Conservation (phyloP, 92 coral and sea anemone species). For the Pocillopora meandrina region DNA sequence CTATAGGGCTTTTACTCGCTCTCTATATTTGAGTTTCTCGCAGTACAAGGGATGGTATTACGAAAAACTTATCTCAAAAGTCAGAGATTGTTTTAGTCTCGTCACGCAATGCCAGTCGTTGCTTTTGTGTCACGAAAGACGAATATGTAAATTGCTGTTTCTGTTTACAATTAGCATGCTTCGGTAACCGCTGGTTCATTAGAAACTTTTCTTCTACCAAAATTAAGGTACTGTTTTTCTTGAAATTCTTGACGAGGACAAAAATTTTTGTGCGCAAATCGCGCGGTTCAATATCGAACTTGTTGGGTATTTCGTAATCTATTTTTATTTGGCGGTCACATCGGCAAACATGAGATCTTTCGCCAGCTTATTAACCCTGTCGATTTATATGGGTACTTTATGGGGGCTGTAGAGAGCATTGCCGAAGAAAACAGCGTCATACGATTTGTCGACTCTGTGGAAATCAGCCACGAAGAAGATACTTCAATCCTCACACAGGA, state of each 20-base stretch:
- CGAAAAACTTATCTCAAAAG: background rate
- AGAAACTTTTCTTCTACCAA: background rate
- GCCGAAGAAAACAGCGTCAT: conserved; percentile 18
- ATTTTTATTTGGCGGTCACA: too few species aligned
- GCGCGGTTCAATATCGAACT: background rate
- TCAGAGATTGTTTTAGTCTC: background rate
- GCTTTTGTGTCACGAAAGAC: too few species aligned
- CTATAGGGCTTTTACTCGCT: too few species aligned
- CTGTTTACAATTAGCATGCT: conserved; percentile 27
- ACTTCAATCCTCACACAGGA: background rate
- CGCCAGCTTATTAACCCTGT: background rate
- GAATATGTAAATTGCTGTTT: too few species aligned
- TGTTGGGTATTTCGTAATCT: conserved; percentile 14
- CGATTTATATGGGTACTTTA: background rate
- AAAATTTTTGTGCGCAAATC: background rate
- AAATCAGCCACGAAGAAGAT: conserved; percentile 19
- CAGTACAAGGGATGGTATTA: background rate
- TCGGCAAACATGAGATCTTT: conserved; percentile 6
- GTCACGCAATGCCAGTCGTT: background rate
- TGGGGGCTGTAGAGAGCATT: conserved; percentile 39
- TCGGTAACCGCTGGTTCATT: conserved; percentile 11
- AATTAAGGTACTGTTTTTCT: background rate
- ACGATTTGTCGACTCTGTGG: conserved; percentile 35
- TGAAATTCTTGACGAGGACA: background rate
- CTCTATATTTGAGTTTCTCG: background rate